Base-by-base conservation (phyloP, 1,140 invertebrate genomes). In the Drosophila littoralis region DNA sequence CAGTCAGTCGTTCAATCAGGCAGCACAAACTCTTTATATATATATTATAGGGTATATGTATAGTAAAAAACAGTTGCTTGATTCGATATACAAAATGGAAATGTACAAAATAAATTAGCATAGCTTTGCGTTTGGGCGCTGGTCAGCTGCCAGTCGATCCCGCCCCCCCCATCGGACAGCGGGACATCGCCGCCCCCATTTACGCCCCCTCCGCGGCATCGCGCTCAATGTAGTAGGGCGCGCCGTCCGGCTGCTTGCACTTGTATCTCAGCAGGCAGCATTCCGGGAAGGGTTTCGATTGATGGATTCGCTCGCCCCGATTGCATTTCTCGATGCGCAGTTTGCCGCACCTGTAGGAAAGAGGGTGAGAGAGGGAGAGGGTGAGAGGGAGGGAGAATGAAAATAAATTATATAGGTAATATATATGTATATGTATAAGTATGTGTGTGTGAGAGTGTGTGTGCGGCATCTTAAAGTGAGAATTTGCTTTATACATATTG, bases 241-340 rank as follows among this genome's bases (percentile, higher is more conserved):
- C 64, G 38, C 76, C 84, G n/a, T 80, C 76, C 4, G 59, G 32
- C 32, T 84, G 51, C 38, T 91, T 91, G 76, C 91, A 92, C 57
- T 91, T 92, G 69, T 91, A 92, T n/a, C 73, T 70, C 22, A 91
- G 54, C 15, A 81, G 79, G 57, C 91, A 92, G 69, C 91, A 92
- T 13, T 91, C 90, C 8, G 91, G 91, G 40, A 88, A 92, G 13
- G 90, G 79, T n/a, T 92, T 85, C 15, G 75, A 75, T 0, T 65
- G 64, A 55, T 75, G 35, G 35, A 91, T 81, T 33, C 91, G 72
- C n/a, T 92, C 91, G 2, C 91, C 91, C 2, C 63, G 77, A 64
- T 92, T 92, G 69, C 91, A 92, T 61, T 78, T 81, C 35, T 83
- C 81, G 32, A 92, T 77, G 15, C 61, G 72, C 15, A 91, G 51